phyloP scores from a whole-genome alignment of 2,113 vertebrate species.

The Otus sunia region DNA sequence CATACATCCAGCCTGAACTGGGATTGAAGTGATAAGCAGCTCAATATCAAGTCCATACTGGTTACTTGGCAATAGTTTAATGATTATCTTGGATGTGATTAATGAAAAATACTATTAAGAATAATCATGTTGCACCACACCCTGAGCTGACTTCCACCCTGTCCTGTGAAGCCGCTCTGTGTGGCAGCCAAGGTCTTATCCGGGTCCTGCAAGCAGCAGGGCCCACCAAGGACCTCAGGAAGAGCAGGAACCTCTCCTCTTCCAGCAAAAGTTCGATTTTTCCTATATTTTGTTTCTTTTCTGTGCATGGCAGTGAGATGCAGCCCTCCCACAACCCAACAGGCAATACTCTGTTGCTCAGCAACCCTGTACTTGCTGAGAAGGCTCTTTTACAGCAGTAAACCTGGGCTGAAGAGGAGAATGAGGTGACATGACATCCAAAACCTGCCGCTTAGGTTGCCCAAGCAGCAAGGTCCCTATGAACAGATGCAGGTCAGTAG shows the following conservation, averaged over 20 bases:
- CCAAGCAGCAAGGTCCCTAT: background rate
- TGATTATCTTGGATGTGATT: slow-evolving; percentile 15
- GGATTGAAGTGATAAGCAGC: slow-evolving; percentile 8
- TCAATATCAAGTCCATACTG: background rate
- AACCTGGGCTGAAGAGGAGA: background rate
- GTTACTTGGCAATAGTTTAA: slow-evolving; percentile 2
- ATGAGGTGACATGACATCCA: background rate
- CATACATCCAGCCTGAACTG: background rate
- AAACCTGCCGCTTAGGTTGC: background rate
- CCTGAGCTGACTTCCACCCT: slow-evolving; percentile 21
- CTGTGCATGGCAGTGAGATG: background rate
- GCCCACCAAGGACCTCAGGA: background rate
- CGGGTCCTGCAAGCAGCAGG: background rate
- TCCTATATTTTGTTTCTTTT: background rate
- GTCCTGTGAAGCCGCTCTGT: background rate
- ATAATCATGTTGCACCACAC: slow-evolving; percentile 12
- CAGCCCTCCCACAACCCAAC: background rate
- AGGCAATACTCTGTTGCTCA: slow-evolving; percentile 20
- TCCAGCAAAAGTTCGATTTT: slow-evolving; percentile 21
- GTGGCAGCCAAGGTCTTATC: slow-evolving; percentile 23
- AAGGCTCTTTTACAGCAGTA: background rate
- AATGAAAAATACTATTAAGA: slow-evolving; percentile 16
- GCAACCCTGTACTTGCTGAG: slow-evolving; percentile 10
- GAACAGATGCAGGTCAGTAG: background rate
- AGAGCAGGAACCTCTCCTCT: background rate